Conservation (phyloP, 2,888 invertebrate genomes). For the Selenia dentaria region DNA sequence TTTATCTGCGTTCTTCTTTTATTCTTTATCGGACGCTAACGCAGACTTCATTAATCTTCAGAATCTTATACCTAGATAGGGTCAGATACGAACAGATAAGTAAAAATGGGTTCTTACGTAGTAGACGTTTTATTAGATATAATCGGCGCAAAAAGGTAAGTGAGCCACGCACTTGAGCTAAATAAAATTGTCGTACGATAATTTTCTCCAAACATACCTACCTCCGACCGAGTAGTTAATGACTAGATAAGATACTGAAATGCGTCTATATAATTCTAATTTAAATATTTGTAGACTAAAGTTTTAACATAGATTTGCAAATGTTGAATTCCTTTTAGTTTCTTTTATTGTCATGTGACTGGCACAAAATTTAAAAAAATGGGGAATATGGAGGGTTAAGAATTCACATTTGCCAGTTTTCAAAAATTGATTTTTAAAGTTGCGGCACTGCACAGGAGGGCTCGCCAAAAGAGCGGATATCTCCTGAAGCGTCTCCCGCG, state of each 20-base stretch:
- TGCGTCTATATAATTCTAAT: constrained; percentile 14
- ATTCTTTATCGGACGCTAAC: constrained; percentile 6
- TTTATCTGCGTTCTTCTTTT: background rate
- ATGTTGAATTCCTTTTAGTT: constrained; percentile 78
- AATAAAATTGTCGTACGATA: constrained; percentile 3
- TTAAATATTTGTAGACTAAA: constrained; percentile 42
- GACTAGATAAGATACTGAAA: constrained; percentile 45
- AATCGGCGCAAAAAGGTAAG: constrained; percentile 25
- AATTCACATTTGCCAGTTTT: constrained; percentile 28
- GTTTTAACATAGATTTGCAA: constrained; percentile 39
- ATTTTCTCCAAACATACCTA: constrained; percentile 6
- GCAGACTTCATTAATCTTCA: background rate
- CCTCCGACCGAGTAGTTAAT: constrained; percentile 9
- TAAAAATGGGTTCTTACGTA: no score
- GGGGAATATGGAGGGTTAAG: constrained; percentile 39
- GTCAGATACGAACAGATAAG: no score
- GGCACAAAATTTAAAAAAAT: constrained; percentile 35
- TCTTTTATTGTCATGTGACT: constrained; percentile 23
- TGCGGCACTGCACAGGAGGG: constrained; percentile 53
- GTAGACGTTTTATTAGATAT: background rate
- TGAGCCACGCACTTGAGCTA: constrained; percentile 8
- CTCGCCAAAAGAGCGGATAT: constrained; percentile 55
- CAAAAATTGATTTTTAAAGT: constrained; percentile 26
- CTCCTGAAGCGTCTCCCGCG: constrained; percentile 57
- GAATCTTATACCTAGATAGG: no score